These are phyloP conservation scores for Chorisops tibialis DNA, from an alignment of 2,888 invertebrate species.

Conservation along the genomic window DNA sequence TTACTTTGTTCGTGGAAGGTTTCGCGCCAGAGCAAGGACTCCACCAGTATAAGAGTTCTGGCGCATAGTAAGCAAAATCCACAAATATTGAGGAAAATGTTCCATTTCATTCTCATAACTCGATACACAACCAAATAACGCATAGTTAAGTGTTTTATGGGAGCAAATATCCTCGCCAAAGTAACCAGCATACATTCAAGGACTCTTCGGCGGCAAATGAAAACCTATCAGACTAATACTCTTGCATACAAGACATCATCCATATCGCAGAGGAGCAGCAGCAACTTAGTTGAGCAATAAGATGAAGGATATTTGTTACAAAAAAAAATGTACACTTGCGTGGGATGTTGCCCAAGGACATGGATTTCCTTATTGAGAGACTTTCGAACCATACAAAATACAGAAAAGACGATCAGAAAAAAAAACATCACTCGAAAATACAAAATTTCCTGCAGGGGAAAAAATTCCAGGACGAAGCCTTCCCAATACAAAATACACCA, in stretches of 20 bases:
- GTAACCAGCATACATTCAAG: too few species aligned
- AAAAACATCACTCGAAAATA: too few species aligned
- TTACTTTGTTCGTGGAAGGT: neutral
- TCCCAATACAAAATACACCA: slow-evolving; percentile 4
- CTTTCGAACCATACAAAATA: neutral
- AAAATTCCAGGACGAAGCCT: slow-evolving; percentile 6
- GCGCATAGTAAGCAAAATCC: slow-evolving; percentile 8
- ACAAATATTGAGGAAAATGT: neutral
- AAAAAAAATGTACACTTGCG: slow-evolving; percentile 25
- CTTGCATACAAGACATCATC: neutral
- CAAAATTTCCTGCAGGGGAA: slow-evolving; percentile 1
- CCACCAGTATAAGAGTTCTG: slow-evolving; percentile 18
- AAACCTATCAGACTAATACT: neutral
- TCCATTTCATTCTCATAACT: too few species aligned
- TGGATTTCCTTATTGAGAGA: slow-evolving; percentile 29
- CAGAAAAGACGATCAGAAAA: neutral
- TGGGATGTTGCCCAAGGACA: slow-evolving; percentile 39
- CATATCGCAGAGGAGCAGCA: neutral
- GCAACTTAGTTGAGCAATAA: neutral
- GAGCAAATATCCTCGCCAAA: too few species aligned
- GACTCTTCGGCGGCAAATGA: neutral
- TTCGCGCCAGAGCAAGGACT: neutral
- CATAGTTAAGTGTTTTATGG: too few species aligned
- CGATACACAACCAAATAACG: too few species aligned
- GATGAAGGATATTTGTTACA: too few species aligned